A percentile compares a stretch with the other conserved stretches of the same genome.
phyloP scores from a whole-genome alignment of 2,113 vertebrate genomes.

The Lota lota region DNA sequence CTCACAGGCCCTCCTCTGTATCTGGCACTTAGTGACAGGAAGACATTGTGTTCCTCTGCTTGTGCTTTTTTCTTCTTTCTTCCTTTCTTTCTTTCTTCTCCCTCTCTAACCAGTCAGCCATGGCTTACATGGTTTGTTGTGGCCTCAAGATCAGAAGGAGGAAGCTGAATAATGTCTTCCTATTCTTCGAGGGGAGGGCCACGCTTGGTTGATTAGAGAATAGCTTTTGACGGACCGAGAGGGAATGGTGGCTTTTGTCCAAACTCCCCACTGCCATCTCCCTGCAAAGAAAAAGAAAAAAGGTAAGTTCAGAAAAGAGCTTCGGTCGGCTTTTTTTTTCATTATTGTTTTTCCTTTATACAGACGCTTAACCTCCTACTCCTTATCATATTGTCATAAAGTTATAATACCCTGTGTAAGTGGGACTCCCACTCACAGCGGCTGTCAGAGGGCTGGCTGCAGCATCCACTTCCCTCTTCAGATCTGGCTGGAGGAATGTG shows the following conservation, averaged over 20 bases:
- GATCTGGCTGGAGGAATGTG: constrained; percentile 38
- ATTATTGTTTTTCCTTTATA: constrained; percentile 13
- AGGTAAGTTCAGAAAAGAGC: constrained; percentile 64
- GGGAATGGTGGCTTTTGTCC: constrained; percentile 78
- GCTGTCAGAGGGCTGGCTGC: constrained; percentile 40
- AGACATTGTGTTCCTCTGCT: constrained; percentile 66
- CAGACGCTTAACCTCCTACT: constrained; percentile 14
- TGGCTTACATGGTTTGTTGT: constrained; percentile 77
- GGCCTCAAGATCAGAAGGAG: constrained; percentile 77
- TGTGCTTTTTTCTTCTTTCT: too few species aligned
- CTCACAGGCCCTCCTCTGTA: constrained; percentile 53
- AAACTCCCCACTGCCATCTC: constrained; percentile 32
- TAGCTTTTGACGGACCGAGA: constrained; percentile 74
- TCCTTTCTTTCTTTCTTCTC: constrained; percentile 11
- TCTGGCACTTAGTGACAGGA: constrained; percentile 53
- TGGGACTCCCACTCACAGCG: constrained; percentile 48
- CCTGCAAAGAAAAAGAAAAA: constrained; percentile 5
- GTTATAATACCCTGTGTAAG: constrained; percentile 46
- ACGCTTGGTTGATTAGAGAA: constrained; percentile 78
- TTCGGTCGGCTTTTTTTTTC: constrained; percentile 49
- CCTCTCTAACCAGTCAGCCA: constrained; percentile 74
- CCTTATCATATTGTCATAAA: constrained; percentile 60
- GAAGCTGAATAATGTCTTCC: constrained; percentile 81
- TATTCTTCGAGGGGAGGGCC: constrained; percentile 75
- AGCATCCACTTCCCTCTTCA: constrained; percentile 16